These are phyloP conservation scores for Acanthosoma haemorrhoidale DNA, from an alignment of 2,888 invertebrate species.

Conservation along the genomic window DNA sequence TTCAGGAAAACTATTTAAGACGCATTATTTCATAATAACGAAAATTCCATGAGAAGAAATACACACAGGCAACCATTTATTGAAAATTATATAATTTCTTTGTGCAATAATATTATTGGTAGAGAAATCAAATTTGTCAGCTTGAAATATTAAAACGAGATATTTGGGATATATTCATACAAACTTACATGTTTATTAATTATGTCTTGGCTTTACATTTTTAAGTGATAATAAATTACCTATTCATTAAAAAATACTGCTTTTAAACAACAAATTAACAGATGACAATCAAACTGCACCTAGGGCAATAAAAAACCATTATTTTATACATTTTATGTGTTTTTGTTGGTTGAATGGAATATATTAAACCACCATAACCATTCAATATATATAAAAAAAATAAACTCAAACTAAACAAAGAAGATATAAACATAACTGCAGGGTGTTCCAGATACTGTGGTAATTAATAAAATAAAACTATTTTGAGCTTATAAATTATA, in stretches of 20 bases:
- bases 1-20: background rate
- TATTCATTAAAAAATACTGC: too few relatives aligned
- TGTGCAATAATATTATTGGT: background rate
- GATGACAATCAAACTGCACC: too few relatives aligned
- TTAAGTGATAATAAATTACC: background rate
- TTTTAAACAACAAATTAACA: too few relatives aligned
- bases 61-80: background rate
- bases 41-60: background rate
- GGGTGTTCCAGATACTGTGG: background rate
- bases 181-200: background rate
- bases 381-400: too few relatives aligned
- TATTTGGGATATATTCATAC: background rate
- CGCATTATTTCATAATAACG: background rate
- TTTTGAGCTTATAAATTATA: too few relatives aligned
- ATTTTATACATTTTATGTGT: background rate
- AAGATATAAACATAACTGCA: background rate
- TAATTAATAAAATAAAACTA: background rate
- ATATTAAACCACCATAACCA: background rate
- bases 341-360: background rate
- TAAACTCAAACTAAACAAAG: background rate
- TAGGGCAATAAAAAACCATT: too few relatives aligned
- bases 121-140: background rate
- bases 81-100: background rate
- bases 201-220: background rate
- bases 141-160: slow-evolving; percentile 3